Percentiles rank a stretch among this genome's conserved stretches.
Conservation (phyloP, 2,888 invertebrate genomes). For the Buathra laborator region DNA sequence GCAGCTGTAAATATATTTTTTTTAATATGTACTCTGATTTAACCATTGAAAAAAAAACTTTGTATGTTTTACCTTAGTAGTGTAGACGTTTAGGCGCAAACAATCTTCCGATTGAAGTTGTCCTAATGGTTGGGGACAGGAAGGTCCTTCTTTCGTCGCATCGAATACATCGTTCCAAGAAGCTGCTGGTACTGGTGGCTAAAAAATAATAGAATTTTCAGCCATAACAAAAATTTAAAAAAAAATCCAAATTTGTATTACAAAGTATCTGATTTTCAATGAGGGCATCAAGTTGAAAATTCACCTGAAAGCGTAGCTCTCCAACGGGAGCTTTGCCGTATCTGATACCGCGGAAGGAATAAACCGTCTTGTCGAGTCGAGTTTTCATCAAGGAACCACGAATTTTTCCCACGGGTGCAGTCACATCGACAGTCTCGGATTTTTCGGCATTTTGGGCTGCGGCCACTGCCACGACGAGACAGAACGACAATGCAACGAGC, state of each 20-base stretch:
- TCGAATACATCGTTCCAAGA: conserved; percentile 86
- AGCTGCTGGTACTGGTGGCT: conserved; percentile 86
- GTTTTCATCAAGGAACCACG: conserved; percentile 74
- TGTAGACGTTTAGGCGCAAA: conserved; percentile 88
- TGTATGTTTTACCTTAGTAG: conserved; percentile 82
- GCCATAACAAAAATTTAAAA: not conserved
- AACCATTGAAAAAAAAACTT: not conserved
- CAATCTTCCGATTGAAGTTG: conserved; percentile 87
- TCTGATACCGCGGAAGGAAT: conserved; percentile 77
- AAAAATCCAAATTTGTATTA: not conserved
- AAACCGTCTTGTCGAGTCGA: conserved; percentile 74
- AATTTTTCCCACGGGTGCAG: conserved; percentile 72
- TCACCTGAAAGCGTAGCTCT: conserved; percentile 76
- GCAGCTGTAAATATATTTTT: not conserved
- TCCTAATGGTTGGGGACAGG: conserved; percentile 85
- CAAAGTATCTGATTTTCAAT: too few species aligned
- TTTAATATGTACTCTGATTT: not conserved
- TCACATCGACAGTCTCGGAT: conserved; percentile 51
- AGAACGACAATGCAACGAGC: conserved; percentile 22
- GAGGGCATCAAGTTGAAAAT: not conserved
- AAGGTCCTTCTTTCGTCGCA: conserved; percentile 87
- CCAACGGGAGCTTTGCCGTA: conserved; percentile 78
- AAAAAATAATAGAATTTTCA: conserved; percentile 41
- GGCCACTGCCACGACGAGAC: conserved; percentile 9
- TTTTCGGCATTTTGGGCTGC: not conserved